These are phyloP conservation scores for Apamea sordens DNA, from an alignment of 2,888 invertebrate genomes.

Conservation along the genomic window DNA sequence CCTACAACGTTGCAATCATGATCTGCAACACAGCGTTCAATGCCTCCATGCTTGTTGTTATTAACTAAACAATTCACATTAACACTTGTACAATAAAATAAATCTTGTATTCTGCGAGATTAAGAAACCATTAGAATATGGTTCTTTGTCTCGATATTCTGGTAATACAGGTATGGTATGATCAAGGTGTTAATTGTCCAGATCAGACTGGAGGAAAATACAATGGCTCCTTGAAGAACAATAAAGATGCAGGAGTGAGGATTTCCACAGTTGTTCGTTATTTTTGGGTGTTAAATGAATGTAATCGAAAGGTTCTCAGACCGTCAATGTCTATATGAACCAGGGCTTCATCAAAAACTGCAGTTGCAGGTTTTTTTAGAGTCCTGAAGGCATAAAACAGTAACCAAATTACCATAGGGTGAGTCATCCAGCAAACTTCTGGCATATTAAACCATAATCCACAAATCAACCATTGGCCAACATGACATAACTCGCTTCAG, in stretches of 20 bases:
- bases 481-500: neutral
- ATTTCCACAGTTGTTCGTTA: conserved; percentile 13
- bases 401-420: neutral
- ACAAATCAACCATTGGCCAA: neutral
- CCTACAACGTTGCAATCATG: conserved; percentile 45
- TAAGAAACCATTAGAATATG: conserved; percentile 7
- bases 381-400: neutral
- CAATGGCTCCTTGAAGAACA: conserved; percentile 36
- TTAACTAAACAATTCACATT: conserved; percentile 43
- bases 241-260: conserved; percentile 19
- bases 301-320: neutral
- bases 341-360: neutral
- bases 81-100: conserved; percentile 28
- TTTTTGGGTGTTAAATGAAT: conserved; percentile 8
- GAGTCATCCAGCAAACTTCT: neutral
- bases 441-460: neutral
- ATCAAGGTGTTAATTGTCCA: conserved; percentile 47
- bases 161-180: conserved; percentile 8
- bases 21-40: conserved; percentile 54
- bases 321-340: conserved; percentile 6
- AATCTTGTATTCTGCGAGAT: conserved; percentile 24
- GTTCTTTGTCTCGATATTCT: conserved; percentile 25
- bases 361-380: neutral
- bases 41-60: conserved; percentile 49
- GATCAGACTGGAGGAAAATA: conserved; percentile 10